These are phyloP conservation scores for Eupithecia insigniata DNA, from an alignment of 2,888 invertebrate genomes.

Conservation along the genomic window DNA sequence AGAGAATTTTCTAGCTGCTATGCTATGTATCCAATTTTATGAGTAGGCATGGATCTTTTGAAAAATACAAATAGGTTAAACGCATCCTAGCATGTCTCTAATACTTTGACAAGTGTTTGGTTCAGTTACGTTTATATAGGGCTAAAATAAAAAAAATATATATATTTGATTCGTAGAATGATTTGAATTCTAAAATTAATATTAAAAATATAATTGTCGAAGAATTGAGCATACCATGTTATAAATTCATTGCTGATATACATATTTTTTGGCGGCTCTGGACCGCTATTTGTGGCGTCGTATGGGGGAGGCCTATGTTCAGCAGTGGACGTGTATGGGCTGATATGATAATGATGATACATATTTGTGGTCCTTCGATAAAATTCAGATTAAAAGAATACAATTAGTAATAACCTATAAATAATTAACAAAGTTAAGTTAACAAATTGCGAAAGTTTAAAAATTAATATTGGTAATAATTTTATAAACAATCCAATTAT, in stretches of 20 bases:
- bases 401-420: no score
- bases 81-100: neutral
- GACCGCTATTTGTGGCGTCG: no score
- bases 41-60: neutral
- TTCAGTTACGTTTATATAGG: neutral
- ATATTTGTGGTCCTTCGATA: slow-evolving; percentile 16
- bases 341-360: no score
- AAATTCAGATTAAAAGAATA: slow-evolving; percentile 13
- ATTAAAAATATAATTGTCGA: slow-evolving; percentile 20
- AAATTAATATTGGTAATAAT: slow-evolving; percentile 10
- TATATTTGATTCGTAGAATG: neutral
- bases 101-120: neutral
- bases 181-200: slow-evolving; percentile 14
- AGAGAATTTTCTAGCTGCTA: neutral
- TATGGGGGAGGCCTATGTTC: no score
- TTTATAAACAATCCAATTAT: slow-evolving; percentile 22
- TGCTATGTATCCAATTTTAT: neutral
- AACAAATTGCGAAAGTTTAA: no score
- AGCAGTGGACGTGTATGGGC: no score
- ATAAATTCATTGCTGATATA: slow-evolving; percentile 18
- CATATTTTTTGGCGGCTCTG: no score
- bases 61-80: neutral
- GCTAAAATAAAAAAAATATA: neutral
- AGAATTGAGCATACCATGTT: slow-evolving; percentile 20
- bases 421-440: no score